Evolutionary conservation across 1,140 invertebrate genomes (phyloP), one percentile per base, ranked within the genome.

Genomic region (Leptinotarsa texana): DNA sequence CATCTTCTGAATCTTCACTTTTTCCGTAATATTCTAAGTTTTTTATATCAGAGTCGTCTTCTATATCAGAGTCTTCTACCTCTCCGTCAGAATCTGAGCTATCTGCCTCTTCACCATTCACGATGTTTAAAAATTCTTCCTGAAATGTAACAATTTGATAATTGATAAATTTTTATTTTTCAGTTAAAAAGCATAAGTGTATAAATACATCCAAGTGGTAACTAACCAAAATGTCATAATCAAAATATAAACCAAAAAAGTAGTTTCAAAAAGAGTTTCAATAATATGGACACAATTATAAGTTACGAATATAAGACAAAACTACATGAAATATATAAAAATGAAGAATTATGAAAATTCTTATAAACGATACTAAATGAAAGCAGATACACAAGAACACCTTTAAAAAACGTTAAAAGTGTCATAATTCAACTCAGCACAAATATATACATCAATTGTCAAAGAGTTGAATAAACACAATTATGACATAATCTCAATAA

Each of bases 21-120:
- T 77, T 73, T 42, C 63, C 72, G 57, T 75, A 66, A 48, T 75
- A 72, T 70, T 66, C 76, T 73, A 69, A 79, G 48, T 83, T 77
- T 89, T 88, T 77, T 87, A 77, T 75, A 75, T 66, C 15, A 76
- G 66, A 75, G 75, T 77, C 79, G 48, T 83, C 77, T 89, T 88
- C 77, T 87, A 77, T 76, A 75, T 66, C 15, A 76, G 66, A 75
- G 75, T 83, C 78, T 67, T 84, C 75, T 8, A 88, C 78, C 73
- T 88, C 86, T 49, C 81, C 77, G 47, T 89, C 89, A 48, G 88
- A 89, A 79, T 90, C 89, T 3, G 88, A 87, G 72, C 86, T 86
- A 75, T 89, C 89, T 68, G 86, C 86, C 49, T 87, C 85, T 27
- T 87, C 71, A 22, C 63, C 62, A 24, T 73, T 73, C 17, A 73